Evolutionary conservation across 2,113 vertebrate genomes (phyloP).

Genomic region (Thryonomys swinderianus): DNA sequence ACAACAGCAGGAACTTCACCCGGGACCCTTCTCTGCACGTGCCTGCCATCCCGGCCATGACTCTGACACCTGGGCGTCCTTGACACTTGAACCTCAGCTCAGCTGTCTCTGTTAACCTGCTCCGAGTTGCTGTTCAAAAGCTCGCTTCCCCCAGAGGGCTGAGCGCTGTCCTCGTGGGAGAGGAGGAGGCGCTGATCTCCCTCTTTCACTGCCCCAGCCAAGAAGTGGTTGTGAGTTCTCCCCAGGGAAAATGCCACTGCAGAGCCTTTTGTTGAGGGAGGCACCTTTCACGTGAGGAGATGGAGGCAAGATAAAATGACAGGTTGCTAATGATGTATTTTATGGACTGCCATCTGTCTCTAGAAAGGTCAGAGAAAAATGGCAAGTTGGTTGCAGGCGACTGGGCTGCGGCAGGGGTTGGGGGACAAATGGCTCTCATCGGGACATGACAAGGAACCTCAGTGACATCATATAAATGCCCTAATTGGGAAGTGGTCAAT

Average conservation of each 20-base stretch:
- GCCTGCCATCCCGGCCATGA: not conserved
- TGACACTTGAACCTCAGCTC: not conserved
- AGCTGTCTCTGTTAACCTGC: not conserved
- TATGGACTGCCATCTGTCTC: slow-evolving; percentile 91
- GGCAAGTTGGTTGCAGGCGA: slow-evolving; percentile 86
- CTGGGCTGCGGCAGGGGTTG: slow-evolving; percentile 73
- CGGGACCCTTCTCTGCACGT: not conserved
- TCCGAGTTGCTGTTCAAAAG: not conserved
- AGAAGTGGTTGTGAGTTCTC: slow-evolving; percentile 72
- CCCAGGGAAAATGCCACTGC: slow-evolving; percentile 74
- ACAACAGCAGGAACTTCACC: not conserved
- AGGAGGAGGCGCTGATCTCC: fast-evolving
- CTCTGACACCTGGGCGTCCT: not conserved
- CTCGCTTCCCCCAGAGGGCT: not conserved
- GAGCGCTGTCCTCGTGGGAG: fast-evolving
- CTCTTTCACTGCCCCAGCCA: fast-evolving
- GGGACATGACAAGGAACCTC: slow-evolving; percentile 90
- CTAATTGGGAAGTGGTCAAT: slow-evolving; percentile 99
- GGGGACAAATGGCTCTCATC: slow-evolving; percentile 88
- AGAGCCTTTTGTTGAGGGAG: slow-evolving; percentile 90
- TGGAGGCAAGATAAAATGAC: slow-evolving; percentile 88
- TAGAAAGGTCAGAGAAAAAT: slow-evolving; percentile 93
- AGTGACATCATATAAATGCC: slow-evolving; percentile 99
- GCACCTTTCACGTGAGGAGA: slow-evolving; percentile 88
- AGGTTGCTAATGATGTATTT: slow-evolving; percentile 91